Conservation (phyloP, 1,140 invertebrate species). For the Cotesia glomerata region DNA sequence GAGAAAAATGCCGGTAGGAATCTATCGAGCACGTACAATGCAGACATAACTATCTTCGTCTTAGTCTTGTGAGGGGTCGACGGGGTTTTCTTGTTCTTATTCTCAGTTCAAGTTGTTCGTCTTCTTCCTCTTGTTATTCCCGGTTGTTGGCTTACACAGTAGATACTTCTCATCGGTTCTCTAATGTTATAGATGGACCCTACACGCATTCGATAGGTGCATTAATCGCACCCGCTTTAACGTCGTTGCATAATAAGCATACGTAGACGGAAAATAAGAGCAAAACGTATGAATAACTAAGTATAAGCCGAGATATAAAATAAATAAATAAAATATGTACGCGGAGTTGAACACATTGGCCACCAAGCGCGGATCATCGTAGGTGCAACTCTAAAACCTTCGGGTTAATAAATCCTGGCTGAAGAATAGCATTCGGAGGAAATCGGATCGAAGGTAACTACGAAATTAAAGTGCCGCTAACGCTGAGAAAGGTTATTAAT, state of each 20-base stretch:
- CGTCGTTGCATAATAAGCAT: constrained; percentile 39
- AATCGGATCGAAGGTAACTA: constrained; percentile 35
- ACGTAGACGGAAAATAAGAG: constrained; percentile 33
- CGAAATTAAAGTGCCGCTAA: not conserved
- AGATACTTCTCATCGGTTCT: constrained; percentile 17
- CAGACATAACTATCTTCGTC: not conserved
- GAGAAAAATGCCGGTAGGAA: no score
- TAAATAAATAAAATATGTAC: not conserved
- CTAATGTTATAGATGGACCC: constrained; percentile 40
- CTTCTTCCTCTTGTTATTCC: not conserved
- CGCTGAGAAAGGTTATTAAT: not conserved
- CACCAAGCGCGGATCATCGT: constrained; percentile 40
- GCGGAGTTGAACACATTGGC: constrained; percentile 34
- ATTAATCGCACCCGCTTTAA: constrained; percentile 42
- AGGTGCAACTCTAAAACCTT: constrained; percentile 37
- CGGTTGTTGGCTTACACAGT: not conserved
- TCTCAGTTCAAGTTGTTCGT: not conserved
- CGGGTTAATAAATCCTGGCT: constrained; percentile 47
- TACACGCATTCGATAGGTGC: constrained; percentile 40
- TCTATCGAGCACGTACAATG: not conserved
- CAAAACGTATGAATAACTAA: not conserved
- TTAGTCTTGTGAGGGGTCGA: no score
- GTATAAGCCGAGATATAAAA: not conserved
- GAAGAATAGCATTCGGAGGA: not conserved
- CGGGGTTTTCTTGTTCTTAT: not conserved